Evolutionary conservation across 2,113 vertebrate genomes (phyloP).

Genomic region (Thamnophis sirtalis): DNA sequence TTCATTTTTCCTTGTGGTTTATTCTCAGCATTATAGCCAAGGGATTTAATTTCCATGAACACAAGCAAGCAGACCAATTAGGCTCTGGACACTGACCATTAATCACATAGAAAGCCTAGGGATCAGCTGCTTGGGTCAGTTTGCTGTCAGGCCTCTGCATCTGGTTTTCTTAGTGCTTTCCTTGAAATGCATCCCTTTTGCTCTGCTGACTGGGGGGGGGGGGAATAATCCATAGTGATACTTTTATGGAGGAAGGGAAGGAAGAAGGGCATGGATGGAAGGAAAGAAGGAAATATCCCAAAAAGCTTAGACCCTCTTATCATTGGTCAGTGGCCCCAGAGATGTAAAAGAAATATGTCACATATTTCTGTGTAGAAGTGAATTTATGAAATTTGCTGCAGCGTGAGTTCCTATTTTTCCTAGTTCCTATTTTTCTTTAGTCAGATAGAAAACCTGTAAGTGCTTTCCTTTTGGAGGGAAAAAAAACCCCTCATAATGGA

Average conservation of each 20-base stretch:
- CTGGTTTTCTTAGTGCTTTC: neutral
- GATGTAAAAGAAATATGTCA: neutral
- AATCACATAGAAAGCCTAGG: neutral
- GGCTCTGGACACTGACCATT: constrained; percentile 7
- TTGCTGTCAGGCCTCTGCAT: neutral
- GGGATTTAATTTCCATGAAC: constrained; percentile 23
- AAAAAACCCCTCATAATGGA: neutral
- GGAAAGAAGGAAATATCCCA: neutral
- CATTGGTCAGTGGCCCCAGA: neutral
- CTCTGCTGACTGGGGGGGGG: neutral
- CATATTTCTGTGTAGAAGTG: neutral
- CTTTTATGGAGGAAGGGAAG: neutral
- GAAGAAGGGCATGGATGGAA: neutral
- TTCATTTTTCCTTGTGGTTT: neutral
- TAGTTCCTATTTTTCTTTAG: neutral
- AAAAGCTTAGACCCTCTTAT: neutral
- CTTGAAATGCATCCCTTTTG: neutral
- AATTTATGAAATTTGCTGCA: neutral
- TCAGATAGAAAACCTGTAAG: neutral
- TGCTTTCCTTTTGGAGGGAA: neutral
- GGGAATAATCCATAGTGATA: neutral
- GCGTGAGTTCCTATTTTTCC: neutral
- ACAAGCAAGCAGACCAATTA: constrained; percentile 15
- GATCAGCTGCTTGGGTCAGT: constrained; percentile 11
- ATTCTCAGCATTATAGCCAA: neutral